Percentiles rank a stretch among this genome's conserved stretches.
These are phyloP conservation scores for Lacerta bilineata DNA, from an alignment of 2,797 vertebrate genomes.

Conservation along the genomic window DNA sequence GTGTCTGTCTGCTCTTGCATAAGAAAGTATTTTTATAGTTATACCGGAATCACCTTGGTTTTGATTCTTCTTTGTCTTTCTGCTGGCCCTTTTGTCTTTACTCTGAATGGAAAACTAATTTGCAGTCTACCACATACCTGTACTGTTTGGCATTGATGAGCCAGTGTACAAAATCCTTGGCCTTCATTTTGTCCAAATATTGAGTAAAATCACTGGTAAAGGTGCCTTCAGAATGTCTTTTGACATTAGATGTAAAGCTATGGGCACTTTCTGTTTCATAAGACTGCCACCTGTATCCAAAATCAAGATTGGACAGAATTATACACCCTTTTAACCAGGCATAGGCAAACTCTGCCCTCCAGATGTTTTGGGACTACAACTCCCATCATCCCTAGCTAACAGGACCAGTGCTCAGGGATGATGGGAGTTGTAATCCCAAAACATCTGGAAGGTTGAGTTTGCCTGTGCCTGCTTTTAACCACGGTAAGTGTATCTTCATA, in stretches of 20 bases:
- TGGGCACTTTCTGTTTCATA: conserved; percentile 43
- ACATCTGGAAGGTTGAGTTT: too few relatives aligned
- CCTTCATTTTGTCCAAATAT: conserved; percentile 84
- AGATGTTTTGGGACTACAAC: too few relatives aligned
- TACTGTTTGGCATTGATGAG: conserved; percentile 78
- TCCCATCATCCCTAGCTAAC: too few relatives aligned
- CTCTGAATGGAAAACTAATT: neutral
- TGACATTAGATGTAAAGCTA: conserved; percentile 63
- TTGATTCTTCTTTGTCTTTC: neutral
- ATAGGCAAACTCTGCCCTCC: too few relatives aligned
- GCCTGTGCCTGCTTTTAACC: neutral
- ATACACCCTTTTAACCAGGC: too few relatives aligned
- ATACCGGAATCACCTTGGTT: neutral
- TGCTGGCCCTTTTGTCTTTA: neutral
- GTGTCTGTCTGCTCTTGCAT: neutral
- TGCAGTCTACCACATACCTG: conserved; percentile 54
- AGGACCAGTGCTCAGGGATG: too few relatives aligned
- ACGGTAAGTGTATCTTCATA: neutral
- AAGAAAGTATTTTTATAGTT: neutral
- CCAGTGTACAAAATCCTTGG: conserved; percentile 87
- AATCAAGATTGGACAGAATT: neutral
- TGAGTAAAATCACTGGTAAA: conserved; percentile 83
- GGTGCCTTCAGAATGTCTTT: conserved; percentile 85
- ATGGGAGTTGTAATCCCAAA: too few relatives aligned
- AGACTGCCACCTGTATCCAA: conserved; percentile 65